Base-by-base conservation (phyloP, 2,888 invertebrate species). In the Drosophila anomalipes region DNA sequence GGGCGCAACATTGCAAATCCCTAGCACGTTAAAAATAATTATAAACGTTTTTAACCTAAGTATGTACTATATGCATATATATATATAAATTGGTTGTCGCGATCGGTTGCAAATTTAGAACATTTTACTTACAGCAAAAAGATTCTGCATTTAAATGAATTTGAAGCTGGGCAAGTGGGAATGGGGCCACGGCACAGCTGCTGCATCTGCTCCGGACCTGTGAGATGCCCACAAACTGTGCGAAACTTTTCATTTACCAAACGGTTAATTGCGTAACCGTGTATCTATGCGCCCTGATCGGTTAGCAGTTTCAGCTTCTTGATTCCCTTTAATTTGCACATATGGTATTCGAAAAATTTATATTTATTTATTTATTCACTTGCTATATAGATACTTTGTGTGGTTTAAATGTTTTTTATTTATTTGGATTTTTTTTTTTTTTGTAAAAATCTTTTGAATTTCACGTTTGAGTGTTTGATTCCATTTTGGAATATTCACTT, bases 11-110 rank as follows among this genome's bases (percentile, higher is more conserved):
- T 79, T 87, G 85, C 88, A 85, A 89, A 87, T 89, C 89, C 88
- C 90, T 82, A 87, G 89, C 86, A 81, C 87, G 86, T 89, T 87
- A 91, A 87, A 87, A 89, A 87, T 87, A 87, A 87, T 91, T 91
- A 85, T 82, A 89, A 89, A 69, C 78, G 74, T 70, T 77, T 87
- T 91, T 89, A 76, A 82, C 74, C 83, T 74, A 87, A 70, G 54
- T 53, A 59, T 57, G 51, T 47, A 64, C 33, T 37, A 37, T 52
- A 57, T 66, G 26, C 56, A 37, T 26, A 28, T 7, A n/a, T 4
- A 54, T 35, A 30, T 52, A 41, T 47, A 19, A 59, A 69, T 69
- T 49, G 56, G 9, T 35, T 70, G 69, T 60, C 49, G 60, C 61
- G 63, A 65, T 49, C 30, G 9, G 69, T 35, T 39, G 64, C 79